These are phyloP conservation scores for Nannoperca obscura DNA, from an alignment of 2,797 vertebrate species.

Conservation along the genomic window DNA sequence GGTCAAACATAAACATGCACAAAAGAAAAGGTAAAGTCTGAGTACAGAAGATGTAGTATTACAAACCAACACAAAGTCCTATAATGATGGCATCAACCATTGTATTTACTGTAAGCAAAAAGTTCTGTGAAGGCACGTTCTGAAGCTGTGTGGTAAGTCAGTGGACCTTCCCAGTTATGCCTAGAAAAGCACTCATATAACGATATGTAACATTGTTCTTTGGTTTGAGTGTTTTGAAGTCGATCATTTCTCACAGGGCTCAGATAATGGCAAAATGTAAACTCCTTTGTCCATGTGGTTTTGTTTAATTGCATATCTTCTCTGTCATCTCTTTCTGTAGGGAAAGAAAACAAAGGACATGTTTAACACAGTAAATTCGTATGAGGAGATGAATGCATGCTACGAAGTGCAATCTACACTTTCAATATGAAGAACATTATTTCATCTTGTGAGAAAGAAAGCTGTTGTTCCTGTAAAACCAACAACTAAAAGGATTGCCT, in stretches of 20 bases:
- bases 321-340: constrained; percentile 97
- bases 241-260: constrained; percentile 63
- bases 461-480: constrained; percentile 16
- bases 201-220: constrained; percentile 44
- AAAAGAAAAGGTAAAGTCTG: constrained; percentile 11
- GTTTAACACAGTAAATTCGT: constrained; percentile 32
- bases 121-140: constrained; percentile 25
- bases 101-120: constrained; percentile 30
- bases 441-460: constrained; percentile 13
- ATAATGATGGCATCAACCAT: constrained; percentile 43
- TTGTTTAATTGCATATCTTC: constrained; percentile 94
- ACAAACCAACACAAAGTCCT: constrained; percentile 44
- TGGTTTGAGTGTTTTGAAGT: constrained; percentile 59
- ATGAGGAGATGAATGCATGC: constrained; percentile 18
- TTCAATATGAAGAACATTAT: constrained; percentile 2
- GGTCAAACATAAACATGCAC: constrained; percentile 55
- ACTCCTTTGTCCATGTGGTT: constrained; percentile 71
- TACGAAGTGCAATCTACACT: constrained; percentile 5
- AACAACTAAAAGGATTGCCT: constrained; percentile 10
- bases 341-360: constrained; percentile 65
- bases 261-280: constrained; percentile 67
- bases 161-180: constrained; percentile 24
- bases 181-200: constrained; percentile 36
- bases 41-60: constrained; percentile 28
- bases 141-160: constrained; percentile 21